Percentiles rank a stretch among this genome's conserved stretches.
These are phyloP conservation scores for Leptinotarsa haldemani DNA, from an alignment of 2,888 invertebrate species.

Conservation along the genomic window DNA sequence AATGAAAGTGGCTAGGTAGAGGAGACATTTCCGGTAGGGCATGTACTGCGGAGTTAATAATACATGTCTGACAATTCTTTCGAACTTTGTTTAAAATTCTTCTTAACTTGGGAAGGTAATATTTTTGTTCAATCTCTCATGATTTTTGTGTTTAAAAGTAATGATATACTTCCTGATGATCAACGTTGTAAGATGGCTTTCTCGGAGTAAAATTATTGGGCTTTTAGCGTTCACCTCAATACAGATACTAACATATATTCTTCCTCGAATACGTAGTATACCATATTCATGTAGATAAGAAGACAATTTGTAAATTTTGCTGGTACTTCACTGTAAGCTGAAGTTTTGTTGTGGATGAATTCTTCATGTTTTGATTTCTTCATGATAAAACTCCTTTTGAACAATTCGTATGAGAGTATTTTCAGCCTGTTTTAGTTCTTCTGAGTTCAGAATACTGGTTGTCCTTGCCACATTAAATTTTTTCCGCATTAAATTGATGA, in stretches of 20 bases:
- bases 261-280: conserved; percentile 25
- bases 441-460: neutral
- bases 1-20: too few relatives aligned
- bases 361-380: conserved; percentile 3
- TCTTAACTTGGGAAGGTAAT: too few relatives aligned
- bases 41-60: too few relatives aligned
- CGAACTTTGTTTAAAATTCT: too few relatives aligned
- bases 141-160: neutral
- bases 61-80: too few relatives aligned
- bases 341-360: neutral
- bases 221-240: conserved; percentile 7
- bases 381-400: neutral
- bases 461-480: neutral
- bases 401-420: too few relatives aligned
- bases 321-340: neutral
- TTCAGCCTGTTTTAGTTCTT: neutral
- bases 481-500: too few relatives aligned
- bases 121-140: neutral
- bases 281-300: conserved; percentile 22
- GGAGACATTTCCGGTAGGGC: too few relatives aligned
- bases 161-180: conserved; percentile 1
- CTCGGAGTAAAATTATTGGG: conserved; percentile 22
- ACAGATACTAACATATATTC: conserved; percentile 19
- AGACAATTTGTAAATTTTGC: conserved; percentile 23
- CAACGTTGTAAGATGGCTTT: conserved; percentile 11